Conservation (phyloP, 2,113 vertebrate species). For the Ictalurus furcatus region DNA sequence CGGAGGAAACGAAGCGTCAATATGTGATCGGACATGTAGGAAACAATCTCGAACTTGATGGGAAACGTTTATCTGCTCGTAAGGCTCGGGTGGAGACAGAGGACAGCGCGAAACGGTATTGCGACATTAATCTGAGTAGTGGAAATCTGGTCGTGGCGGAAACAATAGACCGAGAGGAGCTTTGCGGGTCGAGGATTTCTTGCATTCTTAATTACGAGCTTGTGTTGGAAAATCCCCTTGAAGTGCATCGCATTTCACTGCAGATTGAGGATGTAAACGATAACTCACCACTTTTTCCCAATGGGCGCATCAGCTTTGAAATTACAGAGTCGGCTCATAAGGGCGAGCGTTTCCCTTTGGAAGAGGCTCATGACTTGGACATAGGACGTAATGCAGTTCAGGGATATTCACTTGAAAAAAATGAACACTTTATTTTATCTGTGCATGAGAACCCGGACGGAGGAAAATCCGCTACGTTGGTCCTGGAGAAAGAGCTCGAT, state of each 20-base stretch:
- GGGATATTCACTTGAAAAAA: slow-evolving; percentile 43
- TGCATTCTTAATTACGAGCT: slow-evolving; percentile 53
- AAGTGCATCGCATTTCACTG: slow-evolving; percentile 58
- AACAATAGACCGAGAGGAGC: slow-evolving; percentile 53
- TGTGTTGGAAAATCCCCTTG: slow-evolving; percentile 59
- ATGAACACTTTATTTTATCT: slow-evolving; percentile 41
- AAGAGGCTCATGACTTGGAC: slow-evolving; percentile 68
- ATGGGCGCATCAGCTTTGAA: slow-evolving; percentile 56
- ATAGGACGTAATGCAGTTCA: slow-evolving; percentile 68
- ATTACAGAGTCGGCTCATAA: slow-evolving; percentile 63
- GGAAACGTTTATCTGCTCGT: slow-evolving; percentile 41
- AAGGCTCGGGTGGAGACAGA: slow-evolving; percentile 52
- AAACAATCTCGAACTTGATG: slow-evolving; percentile 51
- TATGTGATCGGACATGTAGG: slow-evolving; percentile 51
- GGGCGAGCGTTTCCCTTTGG: slow-evolving; percentile 65
- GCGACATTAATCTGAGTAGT: slow-evolving; percentile 50
- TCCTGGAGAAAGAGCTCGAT: neutral
- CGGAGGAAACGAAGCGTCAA: slow-evolving; percentile 53
- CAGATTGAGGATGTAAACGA: slow-evolving; percentile 72
- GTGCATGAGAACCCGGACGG: neutral
- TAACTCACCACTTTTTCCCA: slow-evolving; percentile 57
- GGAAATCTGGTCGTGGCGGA: slow-evolving; percentile 54
- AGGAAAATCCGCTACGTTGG: neutral
- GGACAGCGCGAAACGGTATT: slow-evolving; percentile 47
- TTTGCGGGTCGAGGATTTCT: slow-evolving; percentile 42